Base-by-base conservation (phyloP, 2,888 invertebrate genomes). In the Melieria picta region DNA sequence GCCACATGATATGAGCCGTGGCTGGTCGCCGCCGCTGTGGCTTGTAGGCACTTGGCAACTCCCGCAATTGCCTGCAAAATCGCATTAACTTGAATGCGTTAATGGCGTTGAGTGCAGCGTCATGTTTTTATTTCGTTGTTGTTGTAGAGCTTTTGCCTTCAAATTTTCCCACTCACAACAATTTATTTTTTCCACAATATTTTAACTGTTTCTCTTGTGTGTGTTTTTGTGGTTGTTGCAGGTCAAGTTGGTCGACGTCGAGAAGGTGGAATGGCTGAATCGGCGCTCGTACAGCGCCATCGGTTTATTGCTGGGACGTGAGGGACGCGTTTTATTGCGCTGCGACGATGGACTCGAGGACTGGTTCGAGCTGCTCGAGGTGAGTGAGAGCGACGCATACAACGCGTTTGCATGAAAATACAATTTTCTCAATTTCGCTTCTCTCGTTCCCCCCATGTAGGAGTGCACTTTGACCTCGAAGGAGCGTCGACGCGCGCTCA, bases 211-310 rank as follows among this genome's bases (percentile, higher is more conserved):
- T 47, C 4, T 63, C 47, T 6, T 58, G 10, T 48, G 47, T 62
- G 47, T 5, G 16, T 55, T 55, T 65, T 13, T 42, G 52, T 45
- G 13, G 11, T 9, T 5, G 56, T 80, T 83, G 7, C 83, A 89
- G 89, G 88, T 90, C 75, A 89, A 90, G 82, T 86, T 91, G 77
- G 89, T 90, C 68, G 91, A 91, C 82, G 90, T 91, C 61, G 91
- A 91, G 79, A 89, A 89, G 79, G 89, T 91, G 61, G 90, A 91
- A 84, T 91, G 91, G 91, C 88, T 90, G 72, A 91, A 91, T 83
- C 89, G 90, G 76, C 90, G 90, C 78, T 90, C 89, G 67, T 91
- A 91, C 81, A 90, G 90, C 80, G 88, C 90, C 76, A 90, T 91
- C 76, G 88, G 88, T n/a, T 80, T 90, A 71, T 88, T 89, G 58